These are phyloP conservation scores for Lasioglossum marginatum DNA, from an alignment of 2,888 invertebrate genomes.

Conservation along the genomic window DNA sequence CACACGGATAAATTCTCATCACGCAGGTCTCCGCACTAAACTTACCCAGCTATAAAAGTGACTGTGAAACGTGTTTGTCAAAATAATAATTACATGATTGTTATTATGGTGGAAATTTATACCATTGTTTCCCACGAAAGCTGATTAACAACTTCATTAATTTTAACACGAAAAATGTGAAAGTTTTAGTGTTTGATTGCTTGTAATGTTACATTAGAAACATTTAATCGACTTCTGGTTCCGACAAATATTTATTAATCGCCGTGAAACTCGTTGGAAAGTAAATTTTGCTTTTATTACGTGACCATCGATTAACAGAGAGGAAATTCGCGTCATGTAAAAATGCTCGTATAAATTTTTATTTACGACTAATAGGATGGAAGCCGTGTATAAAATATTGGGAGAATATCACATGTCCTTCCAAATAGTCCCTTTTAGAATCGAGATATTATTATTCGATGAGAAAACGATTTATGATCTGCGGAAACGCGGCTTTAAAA, in stretches of 20 bases:
- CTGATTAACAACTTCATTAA: no score
- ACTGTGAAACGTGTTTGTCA: not conserved
- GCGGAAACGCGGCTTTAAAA: not conserved
- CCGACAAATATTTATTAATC: not conserved
- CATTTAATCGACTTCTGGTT: no score
- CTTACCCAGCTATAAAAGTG: not conserved
- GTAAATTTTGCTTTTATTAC: not conserved
- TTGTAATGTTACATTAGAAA: not conserved
- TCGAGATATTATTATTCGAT: not conserved
- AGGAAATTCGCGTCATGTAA: not conserved
- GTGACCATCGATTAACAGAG: not conserved
- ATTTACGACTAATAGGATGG: not conserved
- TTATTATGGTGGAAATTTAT: not conserved
- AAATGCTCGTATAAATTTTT: not conserved
- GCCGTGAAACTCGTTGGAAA: not conserved
- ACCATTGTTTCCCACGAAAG: not conserved
- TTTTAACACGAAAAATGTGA: no score
- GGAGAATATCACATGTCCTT: not conserved
- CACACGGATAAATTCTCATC: constrained; percentile 3
- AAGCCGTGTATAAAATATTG: not conserved
- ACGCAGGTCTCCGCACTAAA: not conserved
- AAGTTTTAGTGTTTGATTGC: not conserved
- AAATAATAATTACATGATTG: not conserved
- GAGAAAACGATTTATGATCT: not conserved
- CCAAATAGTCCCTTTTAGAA: not conserved